Evolutionary conservation across 2,797 vertebrate genomes (phyloP), one percentile per base, ranked within the genome.

Genomic region (Tachyglossus aculeatus): DNA sequence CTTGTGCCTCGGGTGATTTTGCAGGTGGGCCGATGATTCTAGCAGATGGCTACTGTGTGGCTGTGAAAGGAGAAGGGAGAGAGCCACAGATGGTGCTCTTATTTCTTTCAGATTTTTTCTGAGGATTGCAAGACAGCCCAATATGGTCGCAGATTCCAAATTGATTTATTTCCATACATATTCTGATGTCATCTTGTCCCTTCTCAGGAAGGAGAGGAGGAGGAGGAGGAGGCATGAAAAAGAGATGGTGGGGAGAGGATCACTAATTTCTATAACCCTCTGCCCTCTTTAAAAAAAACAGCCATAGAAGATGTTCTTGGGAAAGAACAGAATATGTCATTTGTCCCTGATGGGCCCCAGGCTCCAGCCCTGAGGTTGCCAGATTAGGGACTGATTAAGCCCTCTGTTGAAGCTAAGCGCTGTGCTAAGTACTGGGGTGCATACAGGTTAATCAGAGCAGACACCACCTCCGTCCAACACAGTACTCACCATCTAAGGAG

Each of bases 21-120:
- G 67, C 88, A 93, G 90, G 91, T 93, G 90, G 90, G 81, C 72
- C 86, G 78, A 88, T 72, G 75, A 88, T 74, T 78, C 74, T 71
- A 89, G 85, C 91, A 93, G 91, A 93, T 93, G 91, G 92, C 38
- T 72, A 72, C 72, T 78, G 78, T 80, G 83, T 89, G 87, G 83
- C 84, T 78, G n/a, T 83, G 69, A 83, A 86, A 41, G 80, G 87
- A 85, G 25, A 81, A 80, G 61, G 60, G 38, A 74, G 50, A 19
- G 52, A 78, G 67, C 73, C 89, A 33, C 91, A 93, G 90, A 92
- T 92, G 91, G 90, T 76, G 61, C 62, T 82, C 84, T 87, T 80
- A 85, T 77, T 91, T 84, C 79, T 78, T 90, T 78, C 78, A n/a
- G 73, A 85, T 80, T 86, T 85, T 81, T 71, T 81, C 81, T 64